These are phyloP conservation scores for Macroteleia sp. DNA, from an alignment of 2,888 invertebrate genomes.

Conservation along the genomic window DNA sequence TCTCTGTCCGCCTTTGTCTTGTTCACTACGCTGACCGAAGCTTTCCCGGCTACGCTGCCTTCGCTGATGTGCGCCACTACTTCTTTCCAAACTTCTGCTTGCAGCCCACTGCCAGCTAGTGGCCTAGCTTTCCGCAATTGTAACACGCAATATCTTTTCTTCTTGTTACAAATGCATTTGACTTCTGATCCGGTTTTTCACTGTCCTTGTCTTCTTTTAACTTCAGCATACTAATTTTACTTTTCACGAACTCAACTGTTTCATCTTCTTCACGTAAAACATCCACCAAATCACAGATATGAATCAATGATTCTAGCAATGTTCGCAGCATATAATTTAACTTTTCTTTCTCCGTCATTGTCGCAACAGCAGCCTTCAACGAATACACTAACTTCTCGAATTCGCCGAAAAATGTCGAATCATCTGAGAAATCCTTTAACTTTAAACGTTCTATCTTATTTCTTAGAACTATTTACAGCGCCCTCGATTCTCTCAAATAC, in stretches of 20 bases:
- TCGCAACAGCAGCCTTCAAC: slow-evolving; percentile 65
- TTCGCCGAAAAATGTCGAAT: slow-evolving; percentile 53
- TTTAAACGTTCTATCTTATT: slow-evolving; percentile 61
- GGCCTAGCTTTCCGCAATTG: slow-evolving; percentile 52
- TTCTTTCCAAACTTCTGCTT: no score
- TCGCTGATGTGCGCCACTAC: no score
- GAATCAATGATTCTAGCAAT: slow-evolving; percentile 65
- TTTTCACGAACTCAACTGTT: slow-evolving; percentile 69
- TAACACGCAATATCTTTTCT: slow-evolving; percentile 32
- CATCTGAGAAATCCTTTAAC: slow-evolving; percentile 60
- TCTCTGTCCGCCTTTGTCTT: no score
- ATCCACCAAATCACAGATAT: slow-evolving; percentile 69
- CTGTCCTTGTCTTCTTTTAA: slow-evolving; percentile 36
- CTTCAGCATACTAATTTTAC: slow-evolving; percentile 62
- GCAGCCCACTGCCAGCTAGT: background rate
- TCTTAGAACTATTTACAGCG: slow-evolving; percentile 58
- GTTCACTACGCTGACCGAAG: no score
- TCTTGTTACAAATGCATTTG: slow-evolving; percentile 54
- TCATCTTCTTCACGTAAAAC: slow-evolving; percentile 61
- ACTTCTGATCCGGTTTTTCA: slow-evolving; percentile 23
- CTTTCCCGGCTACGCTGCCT: no score
- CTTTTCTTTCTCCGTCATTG: slow-evolving; percentile 66
- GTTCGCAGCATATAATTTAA: slow-evolving; percentile 68
- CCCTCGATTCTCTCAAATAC: slow-evolving; percentile 54
- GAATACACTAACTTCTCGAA: slow-evolving; percentile 57